Conservation (phyloP, 2,888 invertebrate species). For the Danaus chrysippus region DNA sequence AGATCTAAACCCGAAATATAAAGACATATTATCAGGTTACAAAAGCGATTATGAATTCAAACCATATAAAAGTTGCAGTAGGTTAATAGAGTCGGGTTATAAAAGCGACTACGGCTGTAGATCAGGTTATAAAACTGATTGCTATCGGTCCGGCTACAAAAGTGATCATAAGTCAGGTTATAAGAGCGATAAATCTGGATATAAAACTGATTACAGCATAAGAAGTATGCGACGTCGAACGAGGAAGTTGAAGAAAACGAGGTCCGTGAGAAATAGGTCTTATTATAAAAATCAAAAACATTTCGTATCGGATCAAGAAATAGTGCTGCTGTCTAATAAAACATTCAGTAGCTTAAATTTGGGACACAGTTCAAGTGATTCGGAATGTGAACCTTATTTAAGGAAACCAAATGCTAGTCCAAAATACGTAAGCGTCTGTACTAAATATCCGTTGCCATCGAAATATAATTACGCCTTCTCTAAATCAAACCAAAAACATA, state of each 20-base stretch:
- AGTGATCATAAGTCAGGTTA: conserved; percentile 80
- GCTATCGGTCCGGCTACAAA: conserved; percentile 78
- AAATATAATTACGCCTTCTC: conserved; percentile 65
- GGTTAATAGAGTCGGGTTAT: conserved; percentile 78
- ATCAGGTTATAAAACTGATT: conserved; percentile 74
- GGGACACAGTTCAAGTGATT: conserved; percentile 78
- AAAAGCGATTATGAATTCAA: conserved; percentile 80
- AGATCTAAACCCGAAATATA: conserved; percentile 81
- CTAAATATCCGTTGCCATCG: conserved; percentile 63
- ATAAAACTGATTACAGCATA: conserved; percentile 79
- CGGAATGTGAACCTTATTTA: conserved; percentile 69
- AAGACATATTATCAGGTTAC: conserved; percentile 79
- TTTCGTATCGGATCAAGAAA: conserved; percentile 80
- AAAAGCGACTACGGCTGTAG: conserved; percentile 80
- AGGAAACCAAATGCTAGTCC: conserved; percentile 64
- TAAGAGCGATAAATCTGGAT: conserved; percentile 80
- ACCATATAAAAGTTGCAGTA: conserved; percentile 74
- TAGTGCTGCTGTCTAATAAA: conserved; percentile 76
- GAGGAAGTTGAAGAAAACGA: conserved; percentile 72
- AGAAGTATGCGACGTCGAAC: conserved; percentile 70
- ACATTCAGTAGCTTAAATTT: conserved; percentile 75
- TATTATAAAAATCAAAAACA: conserved; percentile 78
- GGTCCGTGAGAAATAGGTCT: conserved; percentile 72
- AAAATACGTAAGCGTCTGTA: conserved; percentile 68
- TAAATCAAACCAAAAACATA: conserved; percentile 59